Conservation (phyloP, 2,888 invertebrate species). For the Eupithecia insigniata region DNA sequence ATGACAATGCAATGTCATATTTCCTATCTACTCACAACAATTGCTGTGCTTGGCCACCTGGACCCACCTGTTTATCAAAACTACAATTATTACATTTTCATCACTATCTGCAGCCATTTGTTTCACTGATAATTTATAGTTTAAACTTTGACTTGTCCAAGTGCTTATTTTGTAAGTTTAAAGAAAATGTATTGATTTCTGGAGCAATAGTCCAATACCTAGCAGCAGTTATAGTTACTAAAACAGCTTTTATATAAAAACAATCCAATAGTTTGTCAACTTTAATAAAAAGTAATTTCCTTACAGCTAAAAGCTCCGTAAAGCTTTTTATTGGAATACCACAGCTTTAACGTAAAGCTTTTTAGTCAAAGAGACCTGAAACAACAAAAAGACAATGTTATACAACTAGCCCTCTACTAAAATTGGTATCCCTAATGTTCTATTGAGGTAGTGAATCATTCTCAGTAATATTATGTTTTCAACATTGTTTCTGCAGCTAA, state of each 20-base stretch:
- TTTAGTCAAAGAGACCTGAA: constrained; percentile 91
- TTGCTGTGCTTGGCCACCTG: no score
- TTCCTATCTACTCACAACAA: no score
- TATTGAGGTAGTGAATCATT: constrained; percentile 25
- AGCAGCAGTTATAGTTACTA: no score
- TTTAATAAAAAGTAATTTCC: constrained; percentile 73
- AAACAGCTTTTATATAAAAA: neutral
- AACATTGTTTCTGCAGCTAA: constrained; percentile 84
- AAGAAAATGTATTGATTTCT: no score
- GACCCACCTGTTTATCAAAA: no score
- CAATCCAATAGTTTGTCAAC: constrained; percentile 50
- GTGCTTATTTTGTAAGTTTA: no score
- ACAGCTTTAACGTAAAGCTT: constrained; percentile 74
- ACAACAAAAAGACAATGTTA: constrained; percentile 63
- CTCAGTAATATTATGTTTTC: constrained; percentile 64
- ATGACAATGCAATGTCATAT: no score
- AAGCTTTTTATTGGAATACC: constrained; percentile 76
- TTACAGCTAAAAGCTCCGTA: constrained; percentile 79
- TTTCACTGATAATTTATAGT: no score
- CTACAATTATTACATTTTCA: no score
- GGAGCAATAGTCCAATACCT: no score
- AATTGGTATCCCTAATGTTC: neutral
- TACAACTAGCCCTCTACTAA: neutral
- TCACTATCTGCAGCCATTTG: no score
- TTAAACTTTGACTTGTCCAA: no score